Conservation (phyloP, 2,888 invertebrate species). For the Anthophora plumipes region DNA sequence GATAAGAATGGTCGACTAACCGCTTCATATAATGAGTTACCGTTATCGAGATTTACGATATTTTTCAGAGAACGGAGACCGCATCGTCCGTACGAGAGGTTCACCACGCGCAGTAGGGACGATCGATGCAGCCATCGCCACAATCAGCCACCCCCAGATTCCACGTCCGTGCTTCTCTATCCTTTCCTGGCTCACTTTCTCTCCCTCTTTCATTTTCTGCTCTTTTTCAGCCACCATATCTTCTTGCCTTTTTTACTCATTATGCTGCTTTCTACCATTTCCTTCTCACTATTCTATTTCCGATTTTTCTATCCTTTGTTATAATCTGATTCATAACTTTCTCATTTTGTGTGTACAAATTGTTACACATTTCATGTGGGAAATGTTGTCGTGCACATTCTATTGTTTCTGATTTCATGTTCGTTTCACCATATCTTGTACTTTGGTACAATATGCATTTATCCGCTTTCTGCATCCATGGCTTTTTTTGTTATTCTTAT, state of each 20-base stretch:
- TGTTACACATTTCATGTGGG: neutral
- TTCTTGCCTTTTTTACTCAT: neutral
- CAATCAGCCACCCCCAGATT: slow-evolving; percentile 75
- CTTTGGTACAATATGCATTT: too few relatives aligned
- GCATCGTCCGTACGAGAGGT: slow-evolving; percentile 54
- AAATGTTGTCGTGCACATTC: neutral
- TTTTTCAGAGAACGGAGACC: slow-evolving; percentile 66
- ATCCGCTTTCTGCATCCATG: too few relatives aligned
- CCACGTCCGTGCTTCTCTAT: slow-evolving; percentile 43
- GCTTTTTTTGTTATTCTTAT: too few relatives aligned
- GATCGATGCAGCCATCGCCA: slow-evolving; percentile 81
- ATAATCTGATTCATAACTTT: neutral
- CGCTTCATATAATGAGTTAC: slow-evolving; percentile 29
- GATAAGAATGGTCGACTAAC: neutral
- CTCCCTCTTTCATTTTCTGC: neutral
- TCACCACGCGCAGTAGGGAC: slow-evolving; percentile 66
- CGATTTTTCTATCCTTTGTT: slow-evolving; percentile 2
- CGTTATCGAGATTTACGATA: slow-evolving; percentile 61
- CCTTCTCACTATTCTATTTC: slow-evolving; percentile 15
- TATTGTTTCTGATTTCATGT: neutral
- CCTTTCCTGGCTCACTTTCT: slow-evolving; percentile 6
- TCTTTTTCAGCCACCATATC: neutral
- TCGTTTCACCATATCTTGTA: neutral
- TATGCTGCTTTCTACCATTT: slow-evolving; percentile 19
- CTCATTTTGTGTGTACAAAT: neutral